phyloP scores from a whole-genome alignment of 2,113 vertebrate species.

The Meriones unguiculatus region DNA sequence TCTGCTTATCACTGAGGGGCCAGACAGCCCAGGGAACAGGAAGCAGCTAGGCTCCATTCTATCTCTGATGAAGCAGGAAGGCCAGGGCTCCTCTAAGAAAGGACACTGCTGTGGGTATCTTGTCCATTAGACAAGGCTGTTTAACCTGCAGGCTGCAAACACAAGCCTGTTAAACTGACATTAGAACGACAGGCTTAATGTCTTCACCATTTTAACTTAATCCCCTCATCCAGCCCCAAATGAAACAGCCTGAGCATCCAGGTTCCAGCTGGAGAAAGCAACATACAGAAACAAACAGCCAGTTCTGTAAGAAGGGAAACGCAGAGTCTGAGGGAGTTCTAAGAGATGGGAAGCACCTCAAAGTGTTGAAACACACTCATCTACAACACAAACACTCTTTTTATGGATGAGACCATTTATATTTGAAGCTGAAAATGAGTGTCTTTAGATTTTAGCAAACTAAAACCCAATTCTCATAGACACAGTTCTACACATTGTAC shows the following conservation, averaged over 20 bases:
- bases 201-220: constrained; percentile 39
- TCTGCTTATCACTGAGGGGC: constrained; percentile 91
- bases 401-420: constrained; percentile 30
- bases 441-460: constrained; percentile 43
- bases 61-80: constrained; percentile 14
- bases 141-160: constrained; percentile 22
- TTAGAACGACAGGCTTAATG: constrained; percentile 23
- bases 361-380: not conserved
- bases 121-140: not conserved
- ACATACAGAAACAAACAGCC: not conserved
- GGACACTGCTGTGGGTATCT: not conserved
- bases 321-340: not conserved
- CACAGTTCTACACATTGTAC: not conserved
- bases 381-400: not conserved
- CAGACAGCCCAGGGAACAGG: constrained; percentile 85
- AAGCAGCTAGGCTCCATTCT: constrained; percentile 79
- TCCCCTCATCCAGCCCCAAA: not conserved
- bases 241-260: not conserved
- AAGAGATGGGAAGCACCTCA: not conserved
- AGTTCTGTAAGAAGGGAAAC: not conserved
- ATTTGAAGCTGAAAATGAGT: constrained; percentile 31
- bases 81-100: constrained; percentile 62
- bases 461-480: constrained; percentile 40
- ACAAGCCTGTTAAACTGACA: not conserved
- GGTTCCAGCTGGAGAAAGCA: not conserved